phyloP scores from a whole-genome alignment of 2,113 vertebrate species.

The Nothoprocta perdicaria region DNA sequence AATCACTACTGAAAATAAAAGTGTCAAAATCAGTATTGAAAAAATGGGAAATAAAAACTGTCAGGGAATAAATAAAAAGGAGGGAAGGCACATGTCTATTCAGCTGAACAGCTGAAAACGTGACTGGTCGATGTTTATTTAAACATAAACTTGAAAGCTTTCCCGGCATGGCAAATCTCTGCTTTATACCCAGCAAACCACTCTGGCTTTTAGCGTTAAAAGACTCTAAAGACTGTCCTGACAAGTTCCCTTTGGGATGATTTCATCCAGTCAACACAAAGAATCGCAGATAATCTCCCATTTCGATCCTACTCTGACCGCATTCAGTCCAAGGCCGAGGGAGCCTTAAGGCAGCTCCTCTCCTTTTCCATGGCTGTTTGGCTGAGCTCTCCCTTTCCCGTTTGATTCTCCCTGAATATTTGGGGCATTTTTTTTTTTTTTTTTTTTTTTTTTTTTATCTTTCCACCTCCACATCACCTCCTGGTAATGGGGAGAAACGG shows the following conservation, averaged over 20 bases:
- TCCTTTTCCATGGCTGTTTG: neutral
- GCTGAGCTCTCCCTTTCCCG: neutral
- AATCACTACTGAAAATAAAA: neutral
- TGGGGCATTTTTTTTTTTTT: neutral
- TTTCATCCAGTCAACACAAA: neutral
- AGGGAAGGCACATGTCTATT: neutral
- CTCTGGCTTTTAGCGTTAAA: neutral
- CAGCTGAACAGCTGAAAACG: neutral
- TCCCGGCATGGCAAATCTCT: neutral
- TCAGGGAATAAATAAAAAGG: conserved; percentile 7
- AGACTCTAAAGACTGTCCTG: neutral
- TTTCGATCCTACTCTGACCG: neutral
- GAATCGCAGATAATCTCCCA: neutral
- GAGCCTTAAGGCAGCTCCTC: neutral
- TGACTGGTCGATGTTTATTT: neutral
- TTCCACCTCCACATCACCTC: no score
- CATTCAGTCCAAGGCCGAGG: no score
- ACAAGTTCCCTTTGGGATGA: neutral
- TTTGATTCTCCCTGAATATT: neutral
- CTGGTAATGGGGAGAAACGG: neutral
- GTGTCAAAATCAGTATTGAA: neutral
- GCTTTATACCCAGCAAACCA: neutral
- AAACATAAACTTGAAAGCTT: conserved; percentile 7
- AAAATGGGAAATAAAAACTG: neutral
- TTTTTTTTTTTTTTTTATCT: neutral